Percentiles rank a stretch among this genome's conserved stretches.
Conservation (phyloP, 2,113 vertebrate species). For the Picathartes gymnocephalus region DNA sequence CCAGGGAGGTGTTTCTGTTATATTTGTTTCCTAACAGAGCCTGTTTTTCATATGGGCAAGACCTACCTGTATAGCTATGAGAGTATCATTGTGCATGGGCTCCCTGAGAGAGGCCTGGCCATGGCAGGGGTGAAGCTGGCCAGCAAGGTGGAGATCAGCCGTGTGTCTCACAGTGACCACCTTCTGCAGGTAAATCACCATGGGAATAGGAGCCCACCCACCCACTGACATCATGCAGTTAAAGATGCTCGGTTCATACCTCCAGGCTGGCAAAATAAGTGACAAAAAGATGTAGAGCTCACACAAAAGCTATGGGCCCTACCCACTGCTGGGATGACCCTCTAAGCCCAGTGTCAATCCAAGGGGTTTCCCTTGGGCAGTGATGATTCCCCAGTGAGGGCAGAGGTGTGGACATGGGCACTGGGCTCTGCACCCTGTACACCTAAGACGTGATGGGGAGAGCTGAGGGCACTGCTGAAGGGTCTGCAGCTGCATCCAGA, state of each 20-base stretch:
- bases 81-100: slow-evolving; percentile 63
- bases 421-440: neutral
- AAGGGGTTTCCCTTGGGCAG: fast-evolving
- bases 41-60: slow-evolving; percentile 70
- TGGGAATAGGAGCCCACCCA: fast-evolving
- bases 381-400: fast-evolving
- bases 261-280: neutral
- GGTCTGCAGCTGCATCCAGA: neutral
- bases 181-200: slow-evolving; percentile 72
- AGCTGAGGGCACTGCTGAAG: fast-evolving
- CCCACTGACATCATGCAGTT: fast-evolving
- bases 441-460: fast-evolving
- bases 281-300: neutral
- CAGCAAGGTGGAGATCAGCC: slow-evolving; percentile 75
- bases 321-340: neutral
- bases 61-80: slow-evolving; percentile 79
- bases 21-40: slow-evolving; percentile 52
- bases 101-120: slow-evolving; percentile 70
- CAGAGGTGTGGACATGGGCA: neutral
- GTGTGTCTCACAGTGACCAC: slow-evolving; percentile 17
- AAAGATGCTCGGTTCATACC: fast-evolving
- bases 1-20: neutral
- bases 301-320: neutral
- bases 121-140: slow-evolving; percentile 76
- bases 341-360: neutral